A percentile compares a stretch with the other conserved stretches of the same genome.
These are phyloP conservation scores for Gephyroberyx darwinii DNA, from an alignment of 2,797 vertebrate species.

Conservation along the genomic window DNA sequence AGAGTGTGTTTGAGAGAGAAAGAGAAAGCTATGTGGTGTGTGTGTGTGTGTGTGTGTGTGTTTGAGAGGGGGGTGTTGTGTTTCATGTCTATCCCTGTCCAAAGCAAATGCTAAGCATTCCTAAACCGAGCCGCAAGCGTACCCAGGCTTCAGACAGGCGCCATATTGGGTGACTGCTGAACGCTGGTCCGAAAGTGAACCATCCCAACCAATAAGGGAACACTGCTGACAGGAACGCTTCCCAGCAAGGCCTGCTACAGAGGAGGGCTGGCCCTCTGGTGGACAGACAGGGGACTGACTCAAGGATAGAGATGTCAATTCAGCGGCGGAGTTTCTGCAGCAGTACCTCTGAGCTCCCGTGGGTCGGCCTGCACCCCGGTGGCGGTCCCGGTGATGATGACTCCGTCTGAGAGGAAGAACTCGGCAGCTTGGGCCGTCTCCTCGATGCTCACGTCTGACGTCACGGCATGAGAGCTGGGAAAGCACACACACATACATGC, in stretches of 20 bases:
- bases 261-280: constrained; percentile 45
- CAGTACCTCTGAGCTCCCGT: constrained; percentile 81
- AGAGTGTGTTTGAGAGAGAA: too few relatives aligned
- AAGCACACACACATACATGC: constrained; percentile 1
- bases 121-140: constrained; percentile 16
- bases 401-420: constrained; percentile 88
- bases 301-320: not conserved
- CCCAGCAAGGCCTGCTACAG: not conserved
- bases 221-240: constrained; percentile 6
- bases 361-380: constrained; percentile 82
- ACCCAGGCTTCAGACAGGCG: not conserved
- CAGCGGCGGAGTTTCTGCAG: not conserved
- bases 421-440: constrained; percentile 86
- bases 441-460: constrained; percentile 82
- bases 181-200: constrained; percentile 4
- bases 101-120: constrained; percentile 10
- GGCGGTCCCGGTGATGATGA: constrained; percentile 85
- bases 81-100: not conserved
- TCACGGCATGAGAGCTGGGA: constrained; percentile 86
- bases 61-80: not conserved
- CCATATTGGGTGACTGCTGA: constrained; percentile 11
- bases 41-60: not conserved
- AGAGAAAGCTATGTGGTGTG: too few relatives aligned
- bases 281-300: constrained; percentile 21
- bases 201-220: not conserved